A percentile compares a stretch with the other conserved stretches of the same genome.
These are phyloP conservation scores for Campoplex capitator DNA, from an alignment of 2,888 invertebrate species.

Conservation along the genomic window DNA sequence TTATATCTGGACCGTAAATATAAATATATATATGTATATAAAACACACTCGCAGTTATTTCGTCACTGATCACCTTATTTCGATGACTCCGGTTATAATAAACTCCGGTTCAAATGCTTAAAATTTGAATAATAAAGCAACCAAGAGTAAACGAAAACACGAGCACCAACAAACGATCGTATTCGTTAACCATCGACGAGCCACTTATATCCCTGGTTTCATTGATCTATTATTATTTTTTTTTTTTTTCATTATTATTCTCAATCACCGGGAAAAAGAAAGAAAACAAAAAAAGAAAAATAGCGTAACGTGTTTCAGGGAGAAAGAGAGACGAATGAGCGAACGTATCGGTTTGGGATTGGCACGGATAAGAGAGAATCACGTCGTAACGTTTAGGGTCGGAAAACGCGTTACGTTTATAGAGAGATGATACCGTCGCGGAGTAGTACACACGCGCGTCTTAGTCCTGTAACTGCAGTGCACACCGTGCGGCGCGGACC, in stretches of 20 bases:
- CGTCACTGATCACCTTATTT: conserved; percentile 22
- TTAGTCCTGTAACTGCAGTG: conserved; percentile 82
- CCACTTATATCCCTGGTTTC: conserved; percentile 32
- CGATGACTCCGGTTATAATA: conserved; percentile 8
- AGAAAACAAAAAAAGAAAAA: background rate
- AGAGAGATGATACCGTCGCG: conserved; percentile 11
- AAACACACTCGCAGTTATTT: conserved; percentile 42
- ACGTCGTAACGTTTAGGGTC: conserved; percentile 71
- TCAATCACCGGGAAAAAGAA: background rate
- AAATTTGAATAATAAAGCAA: conserved; percentile 24
- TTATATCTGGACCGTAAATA: conserved; percentile 27
- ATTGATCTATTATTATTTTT: background rate
- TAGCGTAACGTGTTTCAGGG: background rate
- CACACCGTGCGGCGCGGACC: conserved; percentile 85
- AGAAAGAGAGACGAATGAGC: conserved; percentile 8
- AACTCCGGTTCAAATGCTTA: background rate
- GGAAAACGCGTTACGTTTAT: conserved; percentile 72
- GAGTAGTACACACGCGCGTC: conserved; percentile 81
- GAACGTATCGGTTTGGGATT: conserved; percentile 20
- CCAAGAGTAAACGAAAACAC: conserved; percentile 34
- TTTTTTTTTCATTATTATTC: background rate
- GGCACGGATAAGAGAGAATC: conserved; percentile 60
- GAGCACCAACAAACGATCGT: conserved; percentile 12
- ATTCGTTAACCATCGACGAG: conserved; percentile 24
- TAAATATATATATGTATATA: conserved; percentile 4